A percentile compares a stretch with the other conserved stretches of the same genome.
Evolutionary conservation across 2,888 invertebrate genomes (phyloP).

Genomic region (Alentia gelatinosa): DNA sequence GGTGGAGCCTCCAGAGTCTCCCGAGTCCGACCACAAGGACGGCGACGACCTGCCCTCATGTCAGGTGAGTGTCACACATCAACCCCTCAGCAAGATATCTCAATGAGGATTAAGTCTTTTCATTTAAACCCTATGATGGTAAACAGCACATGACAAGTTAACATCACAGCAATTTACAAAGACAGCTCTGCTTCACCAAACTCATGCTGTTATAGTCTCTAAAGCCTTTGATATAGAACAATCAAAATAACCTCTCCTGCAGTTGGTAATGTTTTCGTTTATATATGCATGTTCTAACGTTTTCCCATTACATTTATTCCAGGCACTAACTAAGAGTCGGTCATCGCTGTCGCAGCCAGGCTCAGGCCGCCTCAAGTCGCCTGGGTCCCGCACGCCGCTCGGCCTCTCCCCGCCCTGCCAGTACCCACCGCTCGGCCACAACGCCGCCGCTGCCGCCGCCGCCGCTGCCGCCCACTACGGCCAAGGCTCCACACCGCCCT

Average conservation of each 20-base stretch:
- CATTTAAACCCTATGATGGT: too few relatives aligned
- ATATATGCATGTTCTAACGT: not conserved
- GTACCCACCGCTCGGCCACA: conserved; percentile 16
- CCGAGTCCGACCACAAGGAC: not conserved
- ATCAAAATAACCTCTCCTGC: too few relatives aligned
- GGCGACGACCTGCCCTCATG: conserved; percentile 48
- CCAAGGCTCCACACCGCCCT: conserved; percentile 42
- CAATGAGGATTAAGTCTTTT: too few relatives aligned
- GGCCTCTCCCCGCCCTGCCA: conserved; percentile 48
- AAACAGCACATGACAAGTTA: too few relatives aligned
- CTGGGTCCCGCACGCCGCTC: not conserved
- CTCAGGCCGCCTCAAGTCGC: conserved; percentile 16
- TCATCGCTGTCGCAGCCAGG: conserved; percentile 37
- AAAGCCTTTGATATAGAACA: too few relatives aligned
- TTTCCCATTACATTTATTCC: not conserved
- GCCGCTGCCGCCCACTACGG: conserved; percentile 30
- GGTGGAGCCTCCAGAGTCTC: not conserved
- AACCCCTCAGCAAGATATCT: too few relatives aligned
- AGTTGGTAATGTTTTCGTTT: too few relatives aligned
- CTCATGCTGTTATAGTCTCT: too few relatives aligned
- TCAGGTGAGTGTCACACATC: too few relatives aligned
- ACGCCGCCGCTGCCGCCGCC: conserved; percentile 14
- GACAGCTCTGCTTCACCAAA: too few relatives aligned
- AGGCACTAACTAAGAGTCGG: conserved; percentile 3
- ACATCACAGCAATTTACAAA: too few relatives aligned